These are phyloP conservation scores for Craterocephalus amniculus DNA, from an alignment of 2,797 vertebrate species.

Conservation along the genomic window DNA sequence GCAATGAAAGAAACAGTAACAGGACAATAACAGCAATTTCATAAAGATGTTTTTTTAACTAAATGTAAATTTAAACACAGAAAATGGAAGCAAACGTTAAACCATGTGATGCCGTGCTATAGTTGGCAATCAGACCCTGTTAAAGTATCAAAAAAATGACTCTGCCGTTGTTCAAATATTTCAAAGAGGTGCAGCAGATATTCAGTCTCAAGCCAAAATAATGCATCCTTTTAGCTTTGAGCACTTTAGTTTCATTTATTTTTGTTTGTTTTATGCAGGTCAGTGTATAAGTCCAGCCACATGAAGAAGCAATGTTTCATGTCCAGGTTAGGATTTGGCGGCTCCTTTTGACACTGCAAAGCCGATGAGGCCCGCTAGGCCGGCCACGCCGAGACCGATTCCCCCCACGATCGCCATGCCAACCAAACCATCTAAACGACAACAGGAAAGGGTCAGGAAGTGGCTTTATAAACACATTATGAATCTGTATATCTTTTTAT, in stretches of 20 bases:
- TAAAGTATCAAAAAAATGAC: slow-evolving; percentile 27
- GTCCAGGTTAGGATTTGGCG: slow-evolving; percentile 84
- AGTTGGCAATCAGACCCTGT: slow-evolving; percentile 30
- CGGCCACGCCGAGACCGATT: slow-evolving; percentile 88
- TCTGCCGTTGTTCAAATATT: slow-evolving; percentile 35
- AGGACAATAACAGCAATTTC: slow-evolving; percentile 29
- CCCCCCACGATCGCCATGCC: slow-evolving; percentile 95
- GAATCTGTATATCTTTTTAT: neutral
- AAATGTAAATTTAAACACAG: slow-evolving; percentile 25
- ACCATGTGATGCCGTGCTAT: slow-evolving; percentile 32
- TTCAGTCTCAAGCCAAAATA: slow-evolving; percentile 28
- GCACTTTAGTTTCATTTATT: slow-evolving; percentile 9
- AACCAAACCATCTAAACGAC: slow-evolving; percentile 87
- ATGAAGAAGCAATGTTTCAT: neutral
- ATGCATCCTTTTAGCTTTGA: slow-evolving; percentile 19
- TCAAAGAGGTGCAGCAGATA: slow-evolving; percentile 8
- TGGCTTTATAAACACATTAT: neutral
- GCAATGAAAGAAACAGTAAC: slow-evolving; percentile 14
- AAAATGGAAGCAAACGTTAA: slow-evolving; percentile 19
- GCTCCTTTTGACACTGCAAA: slow-evolving; percentile 89
- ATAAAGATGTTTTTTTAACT: slow-evolving; percentile 5
- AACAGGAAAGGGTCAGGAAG: slow-evolving; percentile 17
- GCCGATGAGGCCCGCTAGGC: slow-evolving; percentile 90
- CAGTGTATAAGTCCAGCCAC: slow-evolving; percentile 58
- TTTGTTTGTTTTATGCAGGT: slow-evolving; percentile 34